Base-by-base conservation (phyloP, 2,888 invertebrate genomes). In the Lepidonotus clava region DNA sequence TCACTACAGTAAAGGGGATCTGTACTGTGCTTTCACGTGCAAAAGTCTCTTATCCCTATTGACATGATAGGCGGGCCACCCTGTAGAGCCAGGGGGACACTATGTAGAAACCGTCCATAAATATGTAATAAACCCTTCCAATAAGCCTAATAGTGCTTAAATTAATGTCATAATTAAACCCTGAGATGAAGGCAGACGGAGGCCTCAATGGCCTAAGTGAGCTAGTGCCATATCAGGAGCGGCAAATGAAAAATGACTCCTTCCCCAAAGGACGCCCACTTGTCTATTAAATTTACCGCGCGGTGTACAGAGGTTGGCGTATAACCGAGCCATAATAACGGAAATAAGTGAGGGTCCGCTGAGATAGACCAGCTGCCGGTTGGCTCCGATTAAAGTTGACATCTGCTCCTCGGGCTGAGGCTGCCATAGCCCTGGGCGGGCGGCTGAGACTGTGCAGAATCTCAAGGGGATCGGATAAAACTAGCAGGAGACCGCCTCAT, bases 191-290 rank as follows among this genome's bases (percentile, higher is more conserved):
- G 21, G 24, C 36, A 71, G 38, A 38, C 21, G 34, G 11, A 14
- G 24, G 38, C 18, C 38, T 38, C 1, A 34, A 18, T 21, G 36
- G n/a, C 61, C 28, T 61, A 61, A 61, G 28, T 24, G 28, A 32
- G 24, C 28, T 11, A 28, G n/a, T 32, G 28, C 28, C 11, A 14
- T 28, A 11, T 11, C 5, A 24, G 28, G 28, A 34, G 38, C 36
- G n/a, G 8, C n/a, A 38, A 71, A 71, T 71, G 71, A 71, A 38
- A 24, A 71, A 71, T 71, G 61, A 61, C 61, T 61, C 61, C 24
- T 24, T 24, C 28, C 61, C n/a, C 24, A 28, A 11, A 32, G 61
- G 28, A 61, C 28, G n/a, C 11, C 11, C 61, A 61, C 28, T 61
- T 2, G 61, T 61, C 28, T 61, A 61, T 61, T 28, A 61, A 61